These are phyloP conservation scores for Thryonomys swinderianus DNA, from an alignment of 2,113 vertebrate species.

Conservation along the genomic window DNA sequence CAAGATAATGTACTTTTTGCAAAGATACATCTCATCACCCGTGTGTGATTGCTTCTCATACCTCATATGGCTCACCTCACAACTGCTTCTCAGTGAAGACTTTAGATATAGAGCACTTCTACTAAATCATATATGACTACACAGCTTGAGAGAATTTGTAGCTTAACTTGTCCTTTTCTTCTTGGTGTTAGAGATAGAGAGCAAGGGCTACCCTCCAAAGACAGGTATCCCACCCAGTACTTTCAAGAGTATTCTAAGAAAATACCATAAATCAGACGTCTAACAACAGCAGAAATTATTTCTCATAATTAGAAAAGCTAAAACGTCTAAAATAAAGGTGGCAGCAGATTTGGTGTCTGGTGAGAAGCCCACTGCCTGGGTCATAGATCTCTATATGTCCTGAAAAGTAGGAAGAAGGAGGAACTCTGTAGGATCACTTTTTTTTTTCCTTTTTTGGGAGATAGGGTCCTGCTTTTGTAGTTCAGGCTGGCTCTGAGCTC, in stretches of 20 bases:
- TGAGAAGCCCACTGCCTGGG: background rate
- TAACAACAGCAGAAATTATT: background rate
- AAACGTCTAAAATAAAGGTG: background rate
- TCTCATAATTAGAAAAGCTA: background rate
- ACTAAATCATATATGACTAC: background rate
- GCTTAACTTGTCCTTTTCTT: background rate
- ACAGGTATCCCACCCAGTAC: background rate
- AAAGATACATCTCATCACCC: background rate
- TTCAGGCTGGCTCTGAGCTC: no score
- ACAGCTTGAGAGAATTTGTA: background rate
- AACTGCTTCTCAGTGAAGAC: background rate
- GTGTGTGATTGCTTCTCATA: background rate
- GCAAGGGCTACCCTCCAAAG: background rate
- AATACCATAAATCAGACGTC: background rate
- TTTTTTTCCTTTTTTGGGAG: no score
- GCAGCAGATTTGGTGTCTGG: background rate
- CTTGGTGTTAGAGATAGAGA: background rate
- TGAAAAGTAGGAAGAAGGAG: background rate
- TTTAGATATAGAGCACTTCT: background rate
- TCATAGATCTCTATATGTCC: background rate
- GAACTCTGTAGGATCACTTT: background rate
- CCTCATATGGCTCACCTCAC: background rate
- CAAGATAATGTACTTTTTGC: no score
- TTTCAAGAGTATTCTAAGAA: background rate
- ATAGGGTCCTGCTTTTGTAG: no score